Evolutionary conservation across 1,140 invertebrate genomes (phyloP), one percentile per base, ranked within the genome.

Genomic region (Riptortus pedestris): DNA sequence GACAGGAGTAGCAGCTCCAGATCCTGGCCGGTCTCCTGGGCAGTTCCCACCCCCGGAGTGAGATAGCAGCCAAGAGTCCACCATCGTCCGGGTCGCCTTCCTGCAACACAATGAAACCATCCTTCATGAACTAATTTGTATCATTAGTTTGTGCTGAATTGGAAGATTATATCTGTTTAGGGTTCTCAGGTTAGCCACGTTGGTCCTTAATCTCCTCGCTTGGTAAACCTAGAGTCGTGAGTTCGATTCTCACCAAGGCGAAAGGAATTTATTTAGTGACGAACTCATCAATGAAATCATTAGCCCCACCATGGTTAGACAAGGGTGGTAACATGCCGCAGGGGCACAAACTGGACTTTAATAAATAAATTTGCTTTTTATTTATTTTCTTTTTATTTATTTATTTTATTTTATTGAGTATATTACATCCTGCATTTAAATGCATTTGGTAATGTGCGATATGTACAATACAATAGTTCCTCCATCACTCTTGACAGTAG

Each of bases 41-140:
- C 76, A 78, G 22, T 71, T 64, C 60, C 70, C 64, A 1, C 45
- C 62, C 24, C 68, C 65, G 11, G 90, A 86, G 73, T 91, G 89
- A 2, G 90, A 86, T 45, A 93, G 84, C 69, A 95, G 77, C 92
- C 92, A 96, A 45, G 86, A 83, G 74, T 96, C 93, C 65, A 96
- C 89, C 71, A 93, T 87, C 71, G 90, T 87, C 62, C 91, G 81
- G 58, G 91, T 90, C 43, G 90, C 92, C 80, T 96, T 96, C 74
- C 92, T 91, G 79, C 60, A 74, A 73, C 70, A 60, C 48, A 71
- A 63, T 70, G 68, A 67, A 64, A 68, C 33, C 18, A 31, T 9
- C 27, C 12, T 16, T 4, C 14, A 58, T 24, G 5, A 27, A 27
- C 9, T 7, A 27, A 27, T 12, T 26, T 9, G 14, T 58, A 58